Conservation (phyloP, 2,797 vertebrate genomes). For the Xiphorhynchus erythropygius region DNA sequence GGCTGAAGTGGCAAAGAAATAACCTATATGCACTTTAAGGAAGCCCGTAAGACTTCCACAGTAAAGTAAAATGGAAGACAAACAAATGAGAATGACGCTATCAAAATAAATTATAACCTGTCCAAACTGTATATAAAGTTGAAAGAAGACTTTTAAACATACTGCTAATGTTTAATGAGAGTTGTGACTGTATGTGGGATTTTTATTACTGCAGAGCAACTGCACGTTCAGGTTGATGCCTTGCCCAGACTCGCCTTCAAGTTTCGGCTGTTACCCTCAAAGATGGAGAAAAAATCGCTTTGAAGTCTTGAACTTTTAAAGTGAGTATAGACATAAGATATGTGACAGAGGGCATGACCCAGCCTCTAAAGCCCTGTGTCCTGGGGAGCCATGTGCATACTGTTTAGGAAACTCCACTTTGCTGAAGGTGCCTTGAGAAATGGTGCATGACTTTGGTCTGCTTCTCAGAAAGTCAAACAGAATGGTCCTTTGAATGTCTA, state of each 20-base stretch:
- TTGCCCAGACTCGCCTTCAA: not conserved
- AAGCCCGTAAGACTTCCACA: not conserved
- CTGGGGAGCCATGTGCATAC: accelerated
- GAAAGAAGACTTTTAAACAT: not conserved
- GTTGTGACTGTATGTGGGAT: not conserved
- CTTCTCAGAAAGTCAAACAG: not conserved
- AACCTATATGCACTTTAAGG: not conserved
- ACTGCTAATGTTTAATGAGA: not conserved
- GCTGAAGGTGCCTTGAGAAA: not conserved
- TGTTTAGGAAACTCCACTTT: not conserved
- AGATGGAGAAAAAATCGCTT: accelerated
- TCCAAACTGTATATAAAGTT: not conserved
- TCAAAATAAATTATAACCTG: not conserved
- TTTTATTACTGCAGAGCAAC: not conserved
- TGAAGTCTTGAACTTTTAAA: not conserved
- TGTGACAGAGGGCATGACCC: accelerated
- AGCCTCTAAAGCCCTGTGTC: not conserved
- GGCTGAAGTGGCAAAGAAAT: not conserved
- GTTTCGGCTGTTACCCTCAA: not conserved
- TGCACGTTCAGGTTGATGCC: not conserved
- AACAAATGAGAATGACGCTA: not conserved
- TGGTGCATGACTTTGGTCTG: not conserved
- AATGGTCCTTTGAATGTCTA: not conserved
- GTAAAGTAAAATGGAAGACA: not conserved
- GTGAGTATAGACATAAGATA: not conserved